phyloP scores from a whole-genome alignment of 2,888 invertebrate species.

The Seira musarum region DNA sequence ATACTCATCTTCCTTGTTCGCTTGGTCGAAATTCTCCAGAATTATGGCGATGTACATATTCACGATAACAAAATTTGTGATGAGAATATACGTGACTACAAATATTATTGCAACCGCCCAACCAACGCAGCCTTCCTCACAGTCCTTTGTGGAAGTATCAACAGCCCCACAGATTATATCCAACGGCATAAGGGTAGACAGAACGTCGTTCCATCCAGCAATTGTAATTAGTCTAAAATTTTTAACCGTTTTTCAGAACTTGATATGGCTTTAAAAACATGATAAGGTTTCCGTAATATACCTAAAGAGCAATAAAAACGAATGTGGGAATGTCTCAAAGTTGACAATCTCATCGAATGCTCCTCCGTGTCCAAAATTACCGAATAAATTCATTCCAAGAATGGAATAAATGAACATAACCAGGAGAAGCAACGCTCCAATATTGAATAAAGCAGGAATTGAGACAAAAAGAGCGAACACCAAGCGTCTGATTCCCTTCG shows the following conservation, averaged over 20 bases:
- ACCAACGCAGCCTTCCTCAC: conserved; percentile 27
- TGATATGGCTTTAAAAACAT: too few relatives aligned
- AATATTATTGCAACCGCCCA: conserved; percentile 87
- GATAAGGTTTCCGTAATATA: conserved; percentile 70
- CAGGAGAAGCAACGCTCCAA: conserved; percentile 91
- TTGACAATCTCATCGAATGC: conserved; percentile 77
- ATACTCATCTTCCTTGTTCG: conserved; percentile 96
- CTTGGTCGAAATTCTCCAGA: conserved; percentile 96
- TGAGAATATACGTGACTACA: conserved; percentile 95
- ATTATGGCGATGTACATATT: too few relatives aligned
- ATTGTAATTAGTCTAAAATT: conserved; percentile 90
- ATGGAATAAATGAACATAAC: conserved; percentile 90
- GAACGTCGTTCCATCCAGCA: conserved; percentile 96
- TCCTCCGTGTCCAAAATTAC: conserved; percentile 8
- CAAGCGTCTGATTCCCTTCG: conserved; percentile 95
- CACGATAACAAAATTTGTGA: conserved; percentile 98
- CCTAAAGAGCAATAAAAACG: conserved; percentile 93
- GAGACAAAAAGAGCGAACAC: conserved; percentile 96
- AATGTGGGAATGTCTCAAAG: conserved; percentile 94
- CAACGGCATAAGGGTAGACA: conserved; percentile 81
- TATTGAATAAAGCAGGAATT: conserved; percentile 94
- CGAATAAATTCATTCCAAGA: conserved; percentile 79
- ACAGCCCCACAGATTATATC: conserved; percentile 79
- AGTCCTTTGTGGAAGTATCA: conserved; percentile 14
- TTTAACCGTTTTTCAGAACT: too few relatives aligned